These are phyloP conservation scores for Oedothorax gibbosus DNA, from an alignment of 1,140 invertebrate species.

Conservation along the genomic window DNA sequence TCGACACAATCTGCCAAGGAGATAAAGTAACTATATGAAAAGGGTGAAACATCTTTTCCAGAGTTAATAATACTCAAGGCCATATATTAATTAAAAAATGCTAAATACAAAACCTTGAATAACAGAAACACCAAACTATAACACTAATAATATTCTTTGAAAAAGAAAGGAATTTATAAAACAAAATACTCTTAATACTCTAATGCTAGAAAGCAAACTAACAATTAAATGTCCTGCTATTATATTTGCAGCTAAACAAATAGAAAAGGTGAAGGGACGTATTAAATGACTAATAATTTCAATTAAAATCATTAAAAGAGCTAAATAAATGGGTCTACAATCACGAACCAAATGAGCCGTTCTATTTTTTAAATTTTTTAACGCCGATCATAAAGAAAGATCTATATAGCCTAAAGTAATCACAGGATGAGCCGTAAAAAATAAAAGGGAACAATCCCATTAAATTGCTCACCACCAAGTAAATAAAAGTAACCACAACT, in stretches of 20 bases:
- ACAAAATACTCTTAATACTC: slow-evolving; percentile 60
- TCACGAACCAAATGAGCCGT: slow-evolving; percentile 75
- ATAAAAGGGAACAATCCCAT: slow-evolving; percentile 77
- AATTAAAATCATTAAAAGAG: slow-evolving; percentile 70
- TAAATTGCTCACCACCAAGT: slow-evolving; percentile 73
- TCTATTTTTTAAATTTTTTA: slow-evolving; percentile 70
- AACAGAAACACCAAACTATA: too few relatives aligned
- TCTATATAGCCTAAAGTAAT: slow-evolving; percentile 74
- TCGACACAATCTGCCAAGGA: too few relatives aligned
- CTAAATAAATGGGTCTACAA: slow-evolving; percentile 72
- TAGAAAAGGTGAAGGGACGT: slow-evolving; percentile 74
- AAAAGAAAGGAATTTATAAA: slow-evolving; percentile 1
- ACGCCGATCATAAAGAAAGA: slow-evolving; percentile 72
- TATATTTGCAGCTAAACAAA: slow-evolving; percentile 78
- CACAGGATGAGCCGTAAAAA: slow-evolving; percentile 76
- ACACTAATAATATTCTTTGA: slow-evolving; percentile 6
- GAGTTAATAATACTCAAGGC: too few relatives aligned
- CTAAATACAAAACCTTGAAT: too few relatives aligned
- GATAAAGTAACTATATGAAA: too few relatives aligned
- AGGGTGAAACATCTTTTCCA: too few relatives aligned
- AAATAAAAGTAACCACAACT: slow-evolving; percentile 66
- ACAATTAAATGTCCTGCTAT: slow-evolving; percentile 76
- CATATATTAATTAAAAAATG: too few relatives aligned
- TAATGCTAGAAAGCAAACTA: slow-evolving; percentile 71
- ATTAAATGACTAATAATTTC: slow-evolving; percentile 71